These are phyloP conservation scores for Helicorthomorpha holstii DNA, from an alignment of 1,140 invertebrate species.

Conservation along the genomic window DNA sequence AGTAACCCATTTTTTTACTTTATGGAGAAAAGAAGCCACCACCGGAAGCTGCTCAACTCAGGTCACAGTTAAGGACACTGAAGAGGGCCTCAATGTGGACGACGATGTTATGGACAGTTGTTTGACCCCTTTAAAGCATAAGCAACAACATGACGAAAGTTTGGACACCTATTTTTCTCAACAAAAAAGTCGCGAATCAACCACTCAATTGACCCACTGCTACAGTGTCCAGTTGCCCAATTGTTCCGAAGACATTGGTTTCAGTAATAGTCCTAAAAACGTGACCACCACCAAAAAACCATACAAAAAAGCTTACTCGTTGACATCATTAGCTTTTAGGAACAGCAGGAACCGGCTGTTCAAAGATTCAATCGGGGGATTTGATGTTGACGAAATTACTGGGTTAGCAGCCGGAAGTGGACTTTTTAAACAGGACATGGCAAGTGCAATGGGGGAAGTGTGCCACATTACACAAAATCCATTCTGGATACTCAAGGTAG, in stretches of 20 bases:
- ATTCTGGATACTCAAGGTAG: constrained; percentile 43
- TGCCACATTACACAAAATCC: constrained; percentile 45
- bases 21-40: neutral
- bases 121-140: no score
- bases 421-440: neutral
- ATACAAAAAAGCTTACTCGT: neutral
- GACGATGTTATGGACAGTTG: no score
- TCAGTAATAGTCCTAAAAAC: neutral
- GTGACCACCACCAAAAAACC: neutral
- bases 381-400: neutral
- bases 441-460: constrained; percentile 25
- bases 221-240: no score
- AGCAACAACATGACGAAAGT: no score
- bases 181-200: no score
- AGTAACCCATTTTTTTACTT: neutral
- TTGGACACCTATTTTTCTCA: no score
- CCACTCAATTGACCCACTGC: no score
- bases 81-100: neutral
- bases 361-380: neutral
- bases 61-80: neutral
- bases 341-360: neutral
- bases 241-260: no score
- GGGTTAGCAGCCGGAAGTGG: neutral
- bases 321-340: neutral
- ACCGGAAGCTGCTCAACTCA: neutral